Evolutionary conservation across 1,140 invertebrate genomes (phyloP).

Genomic region (Goniozus legneri): DNA sequence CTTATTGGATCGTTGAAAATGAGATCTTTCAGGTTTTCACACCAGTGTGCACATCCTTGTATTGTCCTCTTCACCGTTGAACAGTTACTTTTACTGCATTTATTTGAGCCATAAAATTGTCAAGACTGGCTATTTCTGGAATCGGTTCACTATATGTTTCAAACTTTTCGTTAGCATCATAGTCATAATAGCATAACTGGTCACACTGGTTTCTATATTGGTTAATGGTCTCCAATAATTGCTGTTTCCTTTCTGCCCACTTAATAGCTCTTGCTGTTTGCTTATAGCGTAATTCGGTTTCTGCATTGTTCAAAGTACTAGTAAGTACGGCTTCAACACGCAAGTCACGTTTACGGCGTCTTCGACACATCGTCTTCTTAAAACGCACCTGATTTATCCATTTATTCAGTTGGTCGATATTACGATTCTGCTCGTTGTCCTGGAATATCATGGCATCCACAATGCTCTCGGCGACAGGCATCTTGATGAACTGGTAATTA

Average conservation of each 20-base stretch:
- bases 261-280: slow-evolving; percentile 42
- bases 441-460: too few relatives aligned
- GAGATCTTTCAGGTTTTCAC: background rate
- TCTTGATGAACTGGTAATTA: too few relatives aligned
- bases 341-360: slow-evolving; percentile 43
- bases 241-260: slow-evolving; percentile 45
- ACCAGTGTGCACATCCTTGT: background rate
- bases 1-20: background rate
- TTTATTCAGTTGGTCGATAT: slow-evolving; percentile 38
- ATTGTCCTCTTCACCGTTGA: slow-evolving; percentile 28
- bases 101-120: slow-evolving; percentile 40
- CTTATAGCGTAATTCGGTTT: slow-evolving; percentile 44
- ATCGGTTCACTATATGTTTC: slow-evolving; percentile 24
- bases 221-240: slow-evolving; percentile 24
- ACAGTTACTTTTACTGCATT: slow-evolving; percentile 32
- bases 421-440: slow-evolving; percentile 27
- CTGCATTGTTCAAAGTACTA: slow-evolving; percentile 41
- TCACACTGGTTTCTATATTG: too few relatives aligned
- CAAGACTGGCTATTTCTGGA: slow-evolving; percentile 36
- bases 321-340: slow-evolving; percentile 50
- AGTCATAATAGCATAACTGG: too few relatives aligned
- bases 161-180: too few relatives aligned
- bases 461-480: too few relatives aligned
- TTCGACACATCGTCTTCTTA: slow-evolving; percentile 47
- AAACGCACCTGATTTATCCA: slow-evolving; percentile 51